Evolutionary conservation across 2,888 invertebrate genomes (phyloP).

Genomic region (Nemotelus pantherinus): DNA sequence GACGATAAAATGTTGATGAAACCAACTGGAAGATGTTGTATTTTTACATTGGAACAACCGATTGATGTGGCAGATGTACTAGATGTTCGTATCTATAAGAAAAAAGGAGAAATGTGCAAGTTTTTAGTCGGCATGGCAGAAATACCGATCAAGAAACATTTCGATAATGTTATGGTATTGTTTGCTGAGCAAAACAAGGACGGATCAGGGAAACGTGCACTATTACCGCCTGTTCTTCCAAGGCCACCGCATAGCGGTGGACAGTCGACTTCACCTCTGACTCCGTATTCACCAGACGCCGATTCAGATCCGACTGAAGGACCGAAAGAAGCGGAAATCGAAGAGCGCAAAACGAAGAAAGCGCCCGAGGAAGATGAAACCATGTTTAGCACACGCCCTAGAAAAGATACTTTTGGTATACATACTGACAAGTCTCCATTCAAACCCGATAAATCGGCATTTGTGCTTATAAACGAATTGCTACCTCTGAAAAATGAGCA

Average conservation of each 20-base stretch:
- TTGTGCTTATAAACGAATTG: slow-evolving; percentile 59
- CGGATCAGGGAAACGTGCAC: too few species aligned
- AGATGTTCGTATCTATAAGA: slow-evolving; percentile 55
- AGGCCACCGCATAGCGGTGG: too few species aligned
- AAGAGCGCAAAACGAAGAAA: slow-evolving; percentile 9
- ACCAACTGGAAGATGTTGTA: background rate
- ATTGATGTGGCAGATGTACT: background rate
- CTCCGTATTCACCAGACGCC: background rate
- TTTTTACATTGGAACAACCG: background rate
- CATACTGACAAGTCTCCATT: background rate
- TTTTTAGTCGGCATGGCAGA: slow-evolving; percentile 61
- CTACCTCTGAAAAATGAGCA: slow-evolving; percentile 60
- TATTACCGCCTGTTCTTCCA: too few species aligned
- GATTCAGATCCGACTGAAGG: too few species aligned
- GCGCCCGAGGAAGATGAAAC: background rate
- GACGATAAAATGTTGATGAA: background rate
- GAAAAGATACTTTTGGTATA: slow-evolving; percentile 16
- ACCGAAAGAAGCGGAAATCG: background rate
- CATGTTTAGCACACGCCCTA: background rate
- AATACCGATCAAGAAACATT: slow-evolving; percentile 58
- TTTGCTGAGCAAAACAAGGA: too few species aligned
- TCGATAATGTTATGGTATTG: slow-evolving; percentile 58
- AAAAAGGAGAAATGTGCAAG: slow-evolving; percentile 61
- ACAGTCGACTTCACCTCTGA: background rate
- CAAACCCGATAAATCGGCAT: background rate